phyloP scores from a whole-genome alignment of 2,888 invertebrate species.

The Zygaena filipendulae region DNA sequence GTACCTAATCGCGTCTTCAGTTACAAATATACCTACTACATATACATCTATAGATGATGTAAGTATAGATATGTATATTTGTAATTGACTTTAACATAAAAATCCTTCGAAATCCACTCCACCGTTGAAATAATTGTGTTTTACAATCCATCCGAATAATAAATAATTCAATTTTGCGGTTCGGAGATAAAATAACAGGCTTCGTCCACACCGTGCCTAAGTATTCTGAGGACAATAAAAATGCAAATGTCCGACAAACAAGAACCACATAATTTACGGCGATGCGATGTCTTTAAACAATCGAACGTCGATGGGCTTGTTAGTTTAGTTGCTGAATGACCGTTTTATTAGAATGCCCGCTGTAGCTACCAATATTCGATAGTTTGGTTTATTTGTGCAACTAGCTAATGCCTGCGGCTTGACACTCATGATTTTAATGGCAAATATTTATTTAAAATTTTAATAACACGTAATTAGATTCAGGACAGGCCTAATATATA shows the following conservation, averaged over 20 bases:
- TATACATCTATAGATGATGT: conserved; percentile 25
- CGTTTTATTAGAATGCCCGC: conserved; percentile 27
- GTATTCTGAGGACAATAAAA: conserved; percentile 59
- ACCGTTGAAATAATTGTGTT: conserved; percentile 43
- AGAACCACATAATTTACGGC: conserved; percentile 54
- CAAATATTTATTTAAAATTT: no score
- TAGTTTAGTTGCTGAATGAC: conserved; percentile 23
- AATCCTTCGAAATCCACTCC: no score
- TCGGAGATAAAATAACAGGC: conserved; percentile 50
- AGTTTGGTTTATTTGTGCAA: no score
- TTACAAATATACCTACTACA: no score
- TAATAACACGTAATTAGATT: no score
- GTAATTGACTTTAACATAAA: no score
- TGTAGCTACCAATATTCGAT: conserved; percentile 30
- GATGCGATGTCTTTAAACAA: conserved; percentile 29
- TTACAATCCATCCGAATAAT: conserved; percentile 45
- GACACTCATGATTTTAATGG: no score
- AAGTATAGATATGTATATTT: no score
- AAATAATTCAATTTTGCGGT: conserved; percentile 62
- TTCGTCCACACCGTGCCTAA: conserved; percentile 38
- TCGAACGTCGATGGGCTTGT: conserved; percentile 23
- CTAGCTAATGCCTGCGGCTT: no score
- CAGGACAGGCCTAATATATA: no score
- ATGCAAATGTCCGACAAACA: conserved; percentile 55
- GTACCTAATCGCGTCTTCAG: no score